Conservation (phyloP, 1,140 invertebrate genomes). For the Papilio glaucus region DNA sequence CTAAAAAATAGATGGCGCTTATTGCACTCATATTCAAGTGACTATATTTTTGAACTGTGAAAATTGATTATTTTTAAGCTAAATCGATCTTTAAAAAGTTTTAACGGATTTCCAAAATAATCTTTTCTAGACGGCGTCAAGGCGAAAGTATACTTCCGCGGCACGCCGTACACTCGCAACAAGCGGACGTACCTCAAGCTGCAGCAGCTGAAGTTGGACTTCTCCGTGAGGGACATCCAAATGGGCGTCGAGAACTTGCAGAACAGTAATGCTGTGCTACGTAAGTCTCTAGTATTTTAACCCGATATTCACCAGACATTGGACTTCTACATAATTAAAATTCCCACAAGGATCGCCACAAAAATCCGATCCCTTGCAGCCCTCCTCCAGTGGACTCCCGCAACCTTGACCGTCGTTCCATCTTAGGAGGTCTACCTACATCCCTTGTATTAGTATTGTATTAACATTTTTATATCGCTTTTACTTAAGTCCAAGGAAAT, state of each 20-base stretch:
- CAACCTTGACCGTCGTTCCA: too few species aligned
- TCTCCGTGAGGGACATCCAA: slow-evolving; percentile 90
- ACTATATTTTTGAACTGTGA: neutral
- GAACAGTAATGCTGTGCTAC: slow-evolving; percentile 90
- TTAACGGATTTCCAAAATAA: neutral
- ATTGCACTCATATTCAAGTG: neutral
- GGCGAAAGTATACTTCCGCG: slow-evolving; percentile 91
- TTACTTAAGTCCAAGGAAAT: too few species aligned
- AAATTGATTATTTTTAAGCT: too few species aligned
- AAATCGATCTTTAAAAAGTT: neutral
- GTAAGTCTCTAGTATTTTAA: slow-evolving; percentile 76
- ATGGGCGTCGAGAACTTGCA: slow-evolving; percentile 93
- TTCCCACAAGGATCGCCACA: too few species aligned
- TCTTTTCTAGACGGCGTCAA: slow-evolving; percentile 88
- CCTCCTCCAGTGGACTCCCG: too few species aligned
- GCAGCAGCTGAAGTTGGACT: slow-evolving; percentile 91
- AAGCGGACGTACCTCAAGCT: slow-evolving; percentile 87
- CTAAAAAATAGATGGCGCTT: neutral
- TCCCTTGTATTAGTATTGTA: too few species aligned
- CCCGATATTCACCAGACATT: neutral
- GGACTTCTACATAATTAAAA: too few species aligned
- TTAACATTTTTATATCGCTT: too few species aligned
- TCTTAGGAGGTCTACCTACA: too few species aligned
- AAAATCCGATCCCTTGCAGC: too few species aligned
- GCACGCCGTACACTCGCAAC: slow-evolving; percentile 84